These are phyloP conservation scores for Holotrichia oblita DNA, from an alignment of 1,140 invertebrate genomes.

Conservation along the genomic window DNA sequence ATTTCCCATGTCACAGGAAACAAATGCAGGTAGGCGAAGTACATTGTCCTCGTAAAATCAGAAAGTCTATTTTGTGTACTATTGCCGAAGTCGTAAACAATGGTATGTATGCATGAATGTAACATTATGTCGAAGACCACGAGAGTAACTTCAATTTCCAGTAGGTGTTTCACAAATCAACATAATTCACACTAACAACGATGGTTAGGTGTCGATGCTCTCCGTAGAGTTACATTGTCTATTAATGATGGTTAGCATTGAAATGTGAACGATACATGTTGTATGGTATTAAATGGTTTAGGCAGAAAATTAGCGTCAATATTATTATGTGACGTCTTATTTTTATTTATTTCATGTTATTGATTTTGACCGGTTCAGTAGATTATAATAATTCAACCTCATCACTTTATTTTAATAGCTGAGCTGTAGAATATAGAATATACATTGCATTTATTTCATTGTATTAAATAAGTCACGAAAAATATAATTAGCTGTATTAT, in stretches of 20 bases:
- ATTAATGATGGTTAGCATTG: background rate
- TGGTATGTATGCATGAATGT: background rate
- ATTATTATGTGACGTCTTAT: no score
- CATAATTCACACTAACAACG: background rate
- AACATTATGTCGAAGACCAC: background rate
- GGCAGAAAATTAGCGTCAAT: no score
- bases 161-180: background rate
- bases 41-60: slow-evolving; percentile 28
- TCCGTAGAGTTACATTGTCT: background rate
- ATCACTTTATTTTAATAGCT: no score
- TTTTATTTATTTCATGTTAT: no score
- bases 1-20: slow-evolving; percentile 7
- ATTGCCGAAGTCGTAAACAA: background rate
- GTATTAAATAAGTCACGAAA: no score
- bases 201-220: background rate
- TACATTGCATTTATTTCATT: no score
- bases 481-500: no score
- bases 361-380: no score
- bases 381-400: no score
- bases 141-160: background rate
- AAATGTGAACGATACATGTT: background rate
- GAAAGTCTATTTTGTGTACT: slow-evolving; percentile 8
- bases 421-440: no score
- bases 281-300: no score
- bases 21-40: slow-evolving; percentile 8